phyloP scores from a whole-genome alignment of 2,888 invertebrate species.

The Phoenoteleia sp. region DNA sequence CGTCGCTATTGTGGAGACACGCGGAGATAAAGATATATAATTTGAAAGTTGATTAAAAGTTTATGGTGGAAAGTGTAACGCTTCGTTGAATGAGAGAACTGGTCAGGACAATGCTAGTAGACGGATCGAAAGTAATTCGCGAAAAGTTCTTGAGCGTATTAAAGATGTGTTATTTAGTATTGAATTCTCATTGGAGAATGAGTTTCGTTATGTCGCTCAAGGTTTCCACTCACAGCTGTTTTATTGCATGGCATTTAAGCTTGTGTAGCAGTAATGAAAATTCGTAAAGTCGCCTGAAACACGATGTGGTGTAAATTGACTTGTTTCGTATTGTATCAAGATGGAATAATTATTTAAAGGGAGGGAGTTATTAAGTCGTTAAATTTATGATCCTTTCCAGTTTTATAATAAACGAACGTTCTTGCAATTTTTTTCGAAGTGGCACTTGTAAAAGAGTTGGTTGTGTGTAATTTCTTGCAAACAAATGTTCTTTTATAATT shows the following conservation, averaged over 20 bases:
- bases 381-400: no score
- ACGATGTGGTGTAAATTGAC: no score
- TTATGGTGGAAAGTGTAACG: conserved; percentile 39
- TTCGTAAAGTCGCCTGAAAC: no score
- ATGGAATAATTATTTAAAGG: no score
- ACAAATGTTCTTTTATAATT: conserved; percentile 51
- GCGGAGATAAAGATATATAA: conserved; percentile 48
- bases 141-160: not conserved
- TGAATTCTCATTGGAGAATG: not conserved
- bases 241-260: not conserved
- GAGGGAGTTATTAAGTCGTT: no score
- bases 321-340: no score
- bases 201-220: not conserved
- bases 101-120: not conserved
- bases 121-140: conserved; percentile 12
- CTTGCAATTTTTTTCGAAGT: no score
- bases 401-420: no score
- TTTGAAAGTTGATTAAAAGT: conserved; percentile 64
- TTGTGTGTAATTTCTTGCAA: not conserved
- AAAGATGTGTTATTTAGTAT: not conserved
- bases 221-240: not conserved
- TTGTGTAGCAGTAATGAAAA: no score
- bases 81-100: conserved; percentile 10
- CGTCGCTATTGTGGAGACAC: conserved; percentile 26
- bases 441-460: no score